Base-by-base conservation (phyloP, 2,113 vertebrate genomes). In the Psilopsiagon aurifrons region DNA sequence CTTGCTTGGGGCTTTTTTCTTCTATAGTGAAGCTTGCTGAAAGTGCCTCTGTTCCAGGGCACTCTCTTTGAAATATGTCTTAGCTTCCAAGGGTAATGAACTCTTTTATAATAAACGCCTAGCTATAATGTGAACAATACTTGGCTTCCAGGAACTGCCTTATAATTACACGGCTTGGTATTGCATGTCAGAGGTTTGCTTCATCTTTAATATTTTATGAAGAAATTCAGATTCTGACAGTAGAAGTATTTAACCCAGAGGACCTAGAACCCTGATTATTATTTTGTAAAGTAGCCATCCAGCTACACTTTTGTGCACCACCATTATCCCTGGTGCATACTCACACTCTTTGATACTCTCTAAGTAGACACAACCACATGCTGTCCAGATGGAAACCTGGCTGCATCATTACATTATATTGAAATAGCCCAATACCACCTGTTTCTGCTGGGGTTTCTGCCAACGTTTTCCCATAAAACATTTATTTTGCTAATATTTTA, bases 381-480 rank as follows among this genome's bases (percentile, higher is more conserved):
- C 97, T 98, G 98, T 98, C 98, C 98, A 98, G 98, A 98, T 98
- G 96, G 98, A 98, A 98, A 98, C 98, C 98, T 98, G 98, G 98
- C 98, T 98, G 98, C 98, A 98, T 99, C 98, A 99, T 98, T 98
- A 98, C 97, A 98, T 98, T 98, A 99, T 98, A 99, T 98, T 99
- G 98, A 98, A 99, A 99, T 99, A 99, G 98, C 98, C 98, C 98
- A 98, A 98, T 98, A 98, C 98, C 99, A 99, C 98, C 99, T 99
- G 99, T 99, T 99, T 98, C 97, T 94, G 94, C 96, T 94, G 93
- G 97, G 97, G 97, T 86, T 97, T 78, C 97, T 98, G 98, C 98
- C 98, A 99, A 98, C 96, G 92, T 97, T 98, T 98, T 97, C 98
- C 97, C 98, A 99, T 98, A 98, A 99, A 99, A 98, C 98, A 97